Conservation (phyloP, 2,113 vertebrate genomes). For the Colaptes auratus region DNA sequence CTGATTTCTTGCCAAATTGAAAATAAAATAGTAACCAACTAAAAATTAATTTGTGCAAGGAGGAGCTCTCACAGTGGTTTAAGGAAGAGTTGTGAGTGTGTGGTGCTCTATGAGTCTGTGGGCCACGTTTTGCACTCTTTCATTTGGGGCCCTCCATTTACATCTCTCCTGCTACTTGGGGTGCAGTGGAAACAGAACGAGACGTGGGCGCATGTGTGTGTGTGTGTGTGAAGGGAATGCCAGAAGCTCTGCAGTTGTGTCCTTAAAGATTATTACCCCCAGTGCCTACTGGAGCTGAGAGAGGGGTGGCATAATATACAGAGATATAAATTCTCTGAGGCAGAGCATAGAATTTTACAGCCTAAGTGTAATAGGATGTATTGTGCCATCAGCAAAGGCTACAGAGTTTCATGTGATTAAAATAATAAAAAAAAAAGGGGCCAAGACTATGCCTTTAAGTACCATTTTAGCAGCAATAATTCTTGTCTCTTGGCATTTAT, state of each 20-base stretch:
- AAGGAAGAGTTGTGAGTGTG: conserved; percentile 15
- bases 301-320: conserved; percentile 65
- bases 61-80: conserved; percentile 14
- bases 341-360: conserved; percentile 78
- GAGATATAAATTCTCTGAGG: conserved; percentile 78
- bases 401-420: conserved; percentile 76
- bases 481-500: conserved; percentile 78
- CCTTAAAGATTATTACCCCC: conserved; percentile 74
- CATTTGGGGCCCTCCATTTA: conserved; percentile 30
- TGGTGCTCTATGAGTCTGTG: not conserved
- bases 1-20: conserved; percentile 42
- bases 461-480: conserved; percentile 74
- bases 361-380: conserved; percentile 77
- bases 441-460: conserved; percentile 77
- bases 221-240: not conserved
- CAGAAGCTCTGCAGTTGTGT: conserved; percentile 46
- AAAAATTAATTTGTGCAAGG: conserved; percentile 24
- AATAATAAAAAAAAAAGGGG: conserved; percentile 63
- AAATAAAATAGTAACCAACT: conserved; percentile 25
- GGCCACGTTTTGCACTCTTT: conserved; percentile 4
- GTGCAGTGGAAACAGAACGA: not conserved
- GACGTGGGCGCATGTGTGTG: not conserved
- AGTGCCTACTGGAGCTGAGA: conserved; percentile 61
- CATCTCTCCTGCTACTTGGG: conserved; percentile 1
- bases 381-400: conserved; percentile 78